Conservation (phyloP, 1,140 invertebrate species). For the Ips typographus region DNA sequence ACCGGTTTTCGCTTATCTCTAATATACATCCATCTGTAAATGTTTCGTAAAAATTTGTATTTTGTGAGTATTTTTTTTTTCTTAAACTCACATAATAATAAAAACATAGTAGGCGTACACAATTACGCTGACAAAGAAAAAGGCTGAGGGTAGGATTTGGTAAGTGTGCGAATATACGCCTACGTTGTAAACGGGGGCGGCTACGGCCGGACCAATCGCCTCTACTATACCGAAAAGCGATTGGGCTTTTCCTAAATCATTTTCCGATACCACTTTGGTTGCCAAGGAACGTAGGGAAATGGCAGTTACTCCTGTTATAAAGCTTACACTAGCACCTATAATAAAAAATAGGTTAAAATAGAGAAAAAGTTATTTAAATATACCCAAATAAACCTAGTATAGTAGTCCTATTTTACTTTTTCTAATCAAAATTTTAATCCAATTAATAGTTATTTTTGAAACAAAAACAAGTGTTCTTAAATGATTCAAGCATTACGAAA, state of each 20-base stretch:
- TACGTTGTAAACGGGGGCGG: constrained; percentile 55
- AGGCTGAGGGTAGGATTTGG: constrained; percentile 52
- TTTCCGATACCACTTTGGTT: constrained; percentile 59
- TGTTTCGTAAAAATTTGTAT: not conserved
- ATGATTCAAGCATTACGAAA: no score
- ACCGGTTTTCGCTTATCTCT: constrained; percentile 19
- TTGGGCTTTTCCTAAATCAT: constrained; percentile 61
- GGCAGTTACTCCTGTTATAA: constrained; percentile 57
- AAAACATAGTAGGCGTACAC: constrained; percentile 31
- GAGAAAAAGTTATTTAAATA: not conserved
- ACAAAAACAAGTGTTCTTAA: no score
- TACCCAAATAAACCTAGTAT: no score
- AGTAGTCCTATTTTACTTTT: no score
- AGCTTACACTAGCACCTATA: constrained; percentile 53
- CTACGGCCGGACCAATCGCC: constrained; percentile 54
- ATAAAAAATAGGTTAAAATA: constrained; percentile 1
- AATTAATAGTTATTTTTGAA: no score
- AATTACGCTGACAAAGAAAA: constrained; percentile 54
- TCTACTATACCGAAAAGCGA: constrained; percentile 59
- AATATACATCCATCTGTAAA: constrained; percentile 37
- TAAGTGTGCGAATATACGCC: constrained; percentile 53
- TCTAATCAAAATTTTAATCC: no score
- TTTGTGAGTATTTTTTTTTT: not conserved
- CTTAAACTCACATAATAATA: constrained; percentile 37
- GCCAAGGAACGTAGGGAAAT: constrained; percentile 59